Base-by-base conservation (phyloP, 2,888 invertebrate species). In the Orthosia cruda region DNA sequence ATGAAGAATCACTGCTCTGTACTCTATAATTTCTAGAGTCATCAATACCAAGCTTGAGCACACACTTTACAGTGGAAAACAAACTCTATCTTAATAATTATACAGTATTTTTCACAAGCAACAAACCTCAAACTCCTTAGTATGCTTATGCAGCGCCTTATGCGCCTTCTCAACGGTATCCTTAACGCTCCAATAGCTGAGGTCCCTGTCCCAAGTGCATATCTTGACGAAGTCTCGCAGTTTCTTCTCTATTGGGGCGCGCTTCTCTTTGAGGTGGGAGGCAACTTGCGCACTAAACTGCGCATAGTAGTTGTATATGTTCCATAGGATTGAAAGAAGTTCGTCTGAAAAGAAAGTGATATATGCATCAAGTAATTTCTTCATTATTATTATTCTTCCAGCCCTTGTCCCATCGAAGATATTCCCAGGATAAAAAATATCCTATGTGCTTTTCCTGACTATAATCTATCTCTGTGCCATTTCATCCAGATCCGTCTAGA, bases 201-300 rank as follows among this genome's bases (percentile, higher is more conserved):
- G 97, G 90, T 99, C 99, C 89, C 99, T 98, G 89, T 98, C 98
- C 98, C 99, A 99, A 55, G 99, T 97, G 67, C 98, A 98, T 71
- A 99, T 99, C 94, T 99, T 99, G 0, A 99, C 98, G 91, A 99
- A 99, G 86, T 99, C 99, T 85, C 98, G 98, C 16, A 99, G 93
- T 92, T 99, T 98, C 94, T 99, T 99, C 91, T 99, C 99, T 77
- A 99, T 98, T 0, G 99, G 99, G 0, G 97, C 93, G 49, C 98
- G 97, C 32, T 98, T 96, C 52, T 97, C 97, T 67, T 97, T 97
- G 15, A 99, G 97, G 65, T 97, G 97, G 0, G 96, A 94, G 0
- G 97, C 94, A 0, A 99, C 97, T 88, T 97, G 97, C 0, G 95
- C 90, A 5, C 96, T 91, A 91, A 99, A 99, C 92, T 99, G 99